Evolutionary conservation across 2,113 vertebrate genomes (phyloP), one percentile per base, ranked within the genome.

Genomic region (Psophia crepitans): DNA sequence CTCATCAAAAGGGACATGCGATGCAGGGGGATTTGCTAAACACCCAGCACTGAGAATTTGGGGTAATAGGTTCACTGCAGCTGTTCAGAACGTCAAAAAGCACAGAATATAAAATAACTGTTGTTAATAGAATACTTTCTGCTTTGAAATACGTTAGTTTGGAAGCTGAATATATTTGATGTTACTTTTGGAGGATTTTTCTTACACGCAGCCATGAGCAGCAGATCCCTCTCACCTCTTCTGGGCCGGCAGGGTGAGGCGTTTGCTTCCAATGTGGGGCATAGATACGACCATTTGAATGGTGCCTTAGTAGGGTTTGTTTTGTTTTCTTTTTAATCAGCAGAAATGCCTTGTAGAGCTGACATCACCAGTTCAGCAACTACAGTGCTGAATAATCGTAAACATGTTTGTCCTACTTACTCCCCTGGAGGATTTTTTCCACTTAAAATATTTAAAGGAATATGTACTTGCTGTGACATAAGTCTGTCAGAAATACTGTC

Each of bases 371-470:
- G 43, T 90, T 93, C 90, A 71, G 84, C 92, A 65, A 27, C 60
- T 58, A 91, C 77, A 75, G 33, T 87, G 90, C 94, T 96, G 95
- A 97, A 91, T 93, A 97, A 92, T 90, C 14, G 26, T 92, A 96
- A 96, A 96, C 94, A 89, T 89, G 80, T 95, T 96, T 96, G 95
- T 93, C 97, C 95, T 95, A 96, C 78, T 96, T 97, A 93, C 65
- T 94, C n/a, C 80, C 81, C 81, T 61, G 75, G 91, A 95, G 89
- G 74, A 82, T 92, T 89, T 95, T 95, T 97, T 85, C 86, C 73
- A 57, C 84, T 76, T 94, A 68, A 88, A 85, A 51, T 87, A 91
- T 95, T 95, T 89, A 93, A 94, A 96, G 89, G 39, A 53, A 54
- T 76, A 89, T 35, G 46, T 94, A 48, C 80, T 90, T 82, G 43